A percentile compares a stretch with the other conserved stretches of the same genome.
Conservation (phyloP, 2,113 vertebrate species). For the Prionailurus viverrinus region DNA sequence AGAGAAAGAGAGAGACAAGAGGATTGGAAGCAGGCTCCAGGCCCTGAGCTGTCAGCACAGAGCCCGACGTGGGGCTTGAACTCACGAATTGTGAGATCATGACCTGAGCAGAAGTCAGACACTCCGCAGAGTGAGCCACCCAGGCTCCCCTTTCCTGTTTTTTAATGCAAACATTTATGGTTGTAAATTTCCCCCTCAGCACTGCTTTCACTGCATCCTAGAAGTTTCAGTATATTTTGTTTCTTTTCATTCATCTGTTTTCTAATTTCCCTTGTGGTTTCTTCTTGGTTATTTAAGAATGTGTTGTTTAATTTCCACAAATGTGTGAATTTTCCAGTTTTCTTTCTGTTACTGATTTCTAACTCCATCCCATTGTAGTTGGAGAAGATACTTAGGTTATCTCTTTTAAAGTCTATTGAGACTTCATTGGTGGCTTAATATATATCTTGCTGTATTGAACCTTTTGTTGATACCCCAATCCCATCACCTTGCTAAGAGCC, state of each 20-base stretch:
- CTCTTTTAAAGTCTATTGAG: neutral
- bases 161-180: neutral
- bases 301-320: neutral
- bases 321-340: neutral
- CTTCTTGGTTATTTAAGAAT: neutral
- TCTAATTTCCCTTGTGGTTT: neutral
- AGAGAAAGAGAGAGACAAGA: too few relatives aligned
- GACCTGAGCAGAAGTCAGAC: too few relatives aligned
- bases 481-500: neutral
- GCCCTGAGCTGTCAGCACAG: too few relatives aligned
- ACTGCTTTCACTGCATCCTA: neutral
- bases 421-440: neutral
- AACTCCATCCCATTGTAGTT: neutral
- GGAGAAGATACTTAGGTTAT: neutral
- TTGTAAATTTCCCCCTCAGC: neutral
- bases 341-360: neutral
- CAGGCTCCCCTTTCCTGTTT: neutral
- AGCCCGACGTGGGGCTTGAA: too few relatives aligned
- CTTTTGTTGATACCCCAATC: neutral
- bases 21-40: too few relatives aligned
- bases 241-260: neutral
- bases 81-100: too few relatives aligned
- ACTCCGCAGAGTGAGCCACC: too few relatives aligned
- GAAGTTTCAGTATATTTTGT: neutral
- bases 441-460: neutral